These are phyloP conservation scores for Garra rufa DNA, from an alignment of 2,113 vertebrate genomes.

Conservation along the genomic window DNA sequence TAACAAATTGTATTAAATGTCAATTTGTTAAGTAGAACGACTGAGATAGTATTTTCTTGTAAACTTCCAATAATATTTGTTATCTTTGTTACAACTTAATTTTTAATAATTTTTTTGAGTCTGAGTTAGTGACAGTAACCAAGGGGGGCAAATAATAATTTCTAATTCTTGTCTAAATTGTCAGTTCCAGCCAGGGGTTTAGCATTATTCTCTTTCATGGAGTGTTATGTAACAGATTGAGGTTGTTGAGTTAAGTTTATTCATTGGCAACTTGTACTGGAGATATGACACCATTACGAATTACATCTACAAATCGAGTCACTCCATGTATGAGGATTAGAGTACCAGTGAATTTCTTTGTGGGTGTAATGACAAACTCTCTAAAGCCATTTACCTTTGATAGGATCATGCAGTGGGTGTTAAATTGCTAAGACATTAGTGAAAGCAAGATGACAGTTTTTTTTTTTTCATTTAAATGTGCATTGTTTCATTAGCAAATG, in stretches of 20 bases:
- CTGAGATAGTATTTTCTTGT: too few relatives aligned
- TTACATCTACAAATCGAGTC: neutral
- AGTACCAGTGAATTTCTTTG: neutral
- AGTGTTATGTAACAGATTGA: neutral
- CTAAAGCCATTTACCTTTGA: neutral
- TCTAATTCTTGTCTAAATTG: neutral
- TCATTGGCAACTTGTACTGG: neutral
- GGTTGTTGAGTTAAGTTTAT: neutral
- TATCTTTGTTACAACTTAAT: too few relatives aligned
- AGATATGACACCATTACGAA: neutral
- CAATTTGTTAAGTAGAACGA: too few relatives aligned
- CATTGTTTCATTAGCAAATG: neutral
- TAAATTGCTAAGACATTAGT: conserved; percentile 2
- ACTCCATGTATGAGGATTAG: neutral
- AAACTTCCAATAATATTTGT: neutral
- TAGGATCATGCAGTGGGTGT: conserved; percentile 3
- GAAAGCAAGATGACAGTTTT: neutral
- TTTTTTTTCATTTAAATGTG: neutral
- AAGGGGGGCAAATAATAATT: neutral
- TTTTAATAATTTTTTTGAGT: too few relatives aligned
- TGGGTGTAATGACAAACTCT: conserved; percentile 5
- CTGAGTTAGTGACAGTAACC: neutral
- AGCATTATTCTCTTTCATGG: neutral
- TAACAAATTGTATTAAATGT: too few relatives aligned
- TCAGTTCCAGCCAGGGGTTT: neutral